Percentiles rank a stretch among this genome's conserved stretches.
Evolutionary conservation across 1,140 invertebrate genomes (phyloP).

Genomic region (Drosophila dunni): DNA sequence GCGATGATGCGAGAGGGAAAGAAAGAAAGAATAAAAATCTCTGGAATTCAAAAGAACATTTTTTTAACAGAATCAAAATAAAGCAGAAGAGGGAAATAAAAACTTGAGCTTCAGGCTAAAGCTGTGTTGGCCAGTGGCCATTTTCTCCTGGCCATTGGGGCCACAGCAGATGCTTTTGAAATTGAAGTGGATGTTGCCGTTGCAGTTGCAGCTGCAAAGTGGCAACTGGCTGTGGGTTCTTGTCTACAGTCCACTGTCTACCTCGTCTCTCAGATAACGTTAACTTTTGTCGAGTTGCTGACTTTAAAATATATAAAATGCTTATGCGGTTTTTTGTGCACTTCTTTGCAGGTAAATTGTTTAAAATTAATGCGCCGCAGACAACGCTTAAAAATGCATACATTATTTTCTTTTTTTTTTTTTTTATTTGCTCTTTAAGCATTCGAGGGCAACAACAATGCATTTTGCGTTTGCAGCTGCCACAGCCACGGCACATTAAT

Average conservation of each 20-base stretch:
- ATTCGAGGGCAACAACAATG: constrained; percentile 50
- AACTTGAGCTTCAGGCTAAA: constrained; percentile 43
- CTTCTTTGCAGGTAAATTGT: constrained; percentile 66
- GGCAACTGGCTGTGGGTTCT: background rate
- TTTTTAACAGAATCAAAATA: constrained; percentile 54
- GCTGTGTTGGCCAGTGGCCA: constrained; percentile 29
- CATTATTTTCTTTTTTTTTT: constrained; percentile 40
- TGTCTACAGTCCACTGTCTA: too few species aligned
- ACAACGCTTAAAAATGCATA: constrained; percentile 76
- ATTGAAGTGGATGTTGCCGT: constrained; percentile 69
- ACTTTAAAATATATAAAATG: constrained; percentile 67
- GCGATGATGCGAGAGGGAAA: constrained; percentile 4
- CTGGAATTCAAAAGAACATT: constrained; percentile 57
- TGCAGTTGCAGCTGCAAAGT: constrained; percentile 44
- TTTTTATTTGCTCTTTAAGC: constrained; percentile 41
- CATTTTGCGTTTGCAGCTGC: constrained; percentile 39
- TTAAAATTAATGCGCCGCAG: constrained; percentile 69
- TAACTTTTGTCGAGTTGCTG: constrained; percentile 21
- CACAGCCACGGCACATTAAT: constrained; percentile 65
- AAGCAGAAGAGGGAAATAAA: constrained; percentile 44
- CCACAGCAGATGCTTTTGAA: constrained; percentile 64
- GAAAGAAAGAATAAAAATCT: constrained; percentile 30
- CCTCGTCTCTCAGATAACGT: background rate
- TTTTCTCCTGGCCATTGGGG: constrained; percentile 46
- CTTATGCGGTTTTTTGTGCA: constrained; percentile 27